These are phyloP conservation scores for Oxycera nigricornis DNA, from an alignment of 2,888 invertebrate genomes.

Conservation along the genomic window DNA sequence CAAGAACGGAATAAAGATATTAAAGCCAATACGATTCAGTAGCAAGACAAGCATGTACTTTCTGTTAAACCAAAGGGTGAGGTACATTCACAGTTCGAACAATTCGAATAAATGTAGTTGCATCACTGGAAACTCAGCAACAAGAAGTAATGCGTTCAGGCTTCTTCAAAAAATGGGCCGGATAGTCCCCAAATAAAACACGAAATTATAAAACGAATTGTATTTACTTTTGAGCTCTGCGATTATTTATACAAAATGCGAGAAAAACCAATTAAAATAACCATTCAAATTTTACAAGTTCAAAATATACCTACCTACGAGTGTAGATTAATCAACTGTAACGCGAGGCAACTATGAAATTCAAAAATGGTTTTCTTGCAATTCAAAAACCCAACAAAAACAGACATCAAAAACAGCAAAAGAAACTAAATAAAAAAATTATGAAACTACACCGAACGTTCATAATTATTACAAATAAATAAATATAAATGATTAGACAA, in stretches of 20 bases:
- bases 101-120: too few relatives aligned
- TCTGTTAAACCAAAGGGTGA: too few relatives aligned
- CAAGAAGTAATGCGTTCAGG: not conserved
- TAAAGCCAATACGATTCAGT: too few relatives aligned
- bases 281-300: not conserved
- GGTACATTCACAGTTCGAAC: too few relatives aligned
- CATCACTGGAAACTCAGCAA: not conserved
- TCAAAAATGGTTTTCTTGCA: too few relatives aligned
- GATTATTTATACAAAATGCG: not conserved
- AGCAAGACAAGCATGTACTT: too few relatives aligned
- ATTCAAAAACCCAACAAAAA: not conserved
- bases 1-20: too few relatives aligned
- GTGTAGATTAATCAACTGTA: not conserved
- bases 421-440: not conserved
- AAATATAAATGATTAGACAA: not conserved
- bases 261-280: not conserved
- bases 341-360: too few relatives aligned
- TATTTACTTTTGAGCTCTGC: not conserved
- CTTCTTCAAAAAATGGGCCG: too few relatives aligned
- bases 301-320: not conserved
- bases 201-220: too few relatives aligned
- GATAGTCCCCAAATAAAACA: too few relatives aligned
- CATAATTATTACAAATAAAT: not conserved
- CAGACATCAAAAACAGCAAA: not conserved
- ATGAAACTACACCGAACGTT: not conserved